These are phyloP conservation scores for Etheostoma cragini DNA, from an alignment of 2,113 vertebrate species.

Conservation along the genomic window DNA sequence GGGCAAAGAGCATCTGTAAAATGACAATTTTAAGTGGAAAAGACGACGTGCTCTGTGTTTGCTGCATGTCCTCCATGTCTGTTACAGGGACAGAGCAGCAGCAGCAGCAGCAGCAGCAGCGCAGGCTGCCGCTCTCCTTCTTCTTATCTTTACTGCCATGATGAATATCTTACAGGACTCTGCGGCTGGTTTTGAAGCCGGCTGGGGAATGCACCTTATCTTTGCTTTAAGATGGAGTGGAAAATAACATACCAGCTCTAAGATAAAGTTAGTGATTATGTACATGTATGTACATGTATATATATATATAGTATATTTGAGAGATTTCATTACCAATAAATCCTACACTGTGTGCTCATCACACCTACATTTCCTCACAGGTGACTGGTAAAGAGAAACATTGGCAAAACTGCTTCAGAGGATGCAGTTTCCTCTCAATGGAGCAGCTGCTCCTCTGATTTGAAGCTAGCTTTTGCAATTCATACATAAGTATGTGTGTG, in stretches of 20 bases:
- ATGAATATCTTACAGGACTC: slow-evolving; percentile 9
- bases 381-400: neutral
- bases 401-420: neutral
- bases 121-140: neutral
- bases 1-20: neutral
- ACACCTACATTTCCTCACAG: neutral
- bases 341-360: neutral
- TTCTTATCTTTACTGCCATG: slow-evolving; percentile 24
- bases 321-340: neutral
- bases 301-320: neutral
- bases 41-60: neutral
- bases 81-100: neutral
- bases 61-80: neutral
- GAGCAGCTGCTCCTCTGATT: neutral
- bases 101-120: neutral
- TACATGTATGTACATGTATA: no score
- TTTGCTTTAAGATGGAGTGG: neutral
- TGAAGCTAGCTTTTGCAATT: neutral
- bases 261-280: neutral
- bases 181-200: neutral
- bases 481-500: neutral
- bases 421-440: neutral
- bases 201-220: slow-evolving; percentile 27
- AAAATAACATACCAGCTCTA: neutral
- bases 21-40: neutral